Evolutionary conservation across 1,140 invertebrate genomes (phyloP), one percentile per base, ranked within the genome.

Genomic region (Potamilus streckersoni): DNA sequence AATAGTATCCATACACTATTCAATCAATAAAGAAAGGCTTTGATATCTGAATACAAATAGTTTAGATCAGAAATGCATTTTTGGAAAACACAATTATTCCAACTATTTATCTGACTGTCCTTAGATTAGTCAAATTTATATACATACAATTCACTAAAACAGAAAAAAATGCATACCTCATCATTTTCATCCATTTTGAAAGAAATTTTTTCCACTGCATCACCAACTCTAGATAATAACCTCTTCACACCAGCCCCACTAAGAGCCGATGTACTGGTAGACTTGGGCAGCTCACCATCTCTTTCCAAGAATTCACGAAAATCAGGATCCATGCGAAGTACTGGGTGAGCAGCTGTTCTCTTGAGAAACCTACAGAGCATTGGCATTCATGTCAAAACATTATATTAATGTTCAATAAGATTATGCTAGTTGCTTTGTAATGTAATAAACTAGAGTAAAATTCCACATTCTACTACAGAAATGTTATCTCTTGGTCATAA

Each of bases 131-230:
- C 38, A 8, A 49, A 8, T 49, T 49, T 49, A 49, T 49, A 49
- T 6, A 49, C 6, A 11, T 49, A 49, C 38, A 49, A 49, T 49
- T n/a, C n/a, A 27, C 31, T 63, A 49, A 73, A 62, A 66, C 38
- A 49, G 56, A 27, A 17, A 16, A 55, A 13, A 23, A 14, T n/a
- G 90, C 92, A 94, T 91, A 98, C 97, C 79, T 95, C 94, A 92
- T 99, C 98, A 84, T 94, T 96, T 92, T 99, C 98, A 88, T 99
- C 98, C 97, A 99, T 99, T 91, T 97, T 97, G 90, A 97, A 98
- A 6, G 98, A 97, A 74, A 99, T 99, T 91, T 99, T 99, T 87
- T 97, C 98, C 64, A 99, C 96, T 66, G 97, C 98, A 90, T 99
- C 97, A 31, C 97, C 97, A 71, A 99, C 94, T 92, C 96, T 96